A percentile compares a stretch with the other conserved stretches of the same genome.
These are phyloP conservation scores for Eudasyphora cyanicolor DNA, from an alignment of 2,888 invertebrate genomes.

Conservation along the genomic window DNA sequence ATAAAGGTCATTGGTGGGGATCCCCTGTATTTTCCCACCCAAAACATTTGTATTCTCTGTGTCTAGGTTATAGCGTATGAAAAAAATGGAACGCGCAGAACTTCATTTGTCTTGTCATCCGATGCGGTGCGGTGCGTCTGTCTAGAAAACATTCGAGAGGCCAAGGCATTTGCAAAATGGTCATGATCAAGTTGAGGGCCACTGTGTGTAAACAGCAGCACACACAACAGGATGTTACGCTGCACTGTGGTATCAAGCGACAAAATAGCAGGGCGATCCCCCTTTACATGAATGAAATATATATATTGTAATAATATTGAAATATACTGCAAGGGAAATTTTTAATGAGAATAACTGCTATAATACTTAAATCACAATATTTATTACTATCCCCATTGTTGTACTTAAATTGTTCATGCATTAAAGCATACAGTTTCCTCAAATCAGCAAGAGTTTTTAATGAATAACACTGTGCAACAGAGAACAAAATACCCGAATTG, in stretches of 20 bases:
- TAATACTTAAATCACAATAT: no score
- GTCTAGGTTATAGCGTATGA: not conserved
- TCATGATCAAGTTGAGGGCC: constrained; percentile 63
- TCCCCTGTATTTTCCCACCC: not conserved
- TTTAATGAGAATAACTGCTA: no score
- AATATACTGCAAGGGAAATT: no score
- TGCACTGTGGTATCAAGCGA: constrained; percentile 9
- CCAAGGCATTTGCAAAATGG: not conserved
- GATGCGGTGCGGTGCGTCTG: not conserved
- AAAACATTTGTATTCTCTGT: not conserved
- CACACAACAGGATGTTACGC: constrained; percentile 46
- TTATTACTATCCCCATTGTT: no score
- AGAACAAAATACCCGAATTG: no score
- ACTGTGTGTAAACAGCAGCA: not conserved
- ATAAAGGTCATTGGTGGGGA: constrained; percentile 45
- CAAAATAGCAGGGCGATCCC: no score
- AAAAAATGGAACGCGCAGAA: not conserved
- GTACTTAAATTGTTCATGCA: no score
- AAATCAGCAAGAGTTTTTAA: no score
- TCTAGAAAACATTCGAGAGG: constrained; percentile 9
- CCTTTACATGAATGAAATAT: no score
- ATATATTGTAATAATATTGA: no score
- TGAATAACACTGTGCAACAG: no score
- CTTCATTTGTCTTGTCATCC: constrained; percentile 16
- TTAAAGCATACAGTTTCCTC: no score